Evolutionary conservation across 2,888 invertebrate genomes (phyloP).

Genomic region (Pharmacophagus antenor): DNA sequence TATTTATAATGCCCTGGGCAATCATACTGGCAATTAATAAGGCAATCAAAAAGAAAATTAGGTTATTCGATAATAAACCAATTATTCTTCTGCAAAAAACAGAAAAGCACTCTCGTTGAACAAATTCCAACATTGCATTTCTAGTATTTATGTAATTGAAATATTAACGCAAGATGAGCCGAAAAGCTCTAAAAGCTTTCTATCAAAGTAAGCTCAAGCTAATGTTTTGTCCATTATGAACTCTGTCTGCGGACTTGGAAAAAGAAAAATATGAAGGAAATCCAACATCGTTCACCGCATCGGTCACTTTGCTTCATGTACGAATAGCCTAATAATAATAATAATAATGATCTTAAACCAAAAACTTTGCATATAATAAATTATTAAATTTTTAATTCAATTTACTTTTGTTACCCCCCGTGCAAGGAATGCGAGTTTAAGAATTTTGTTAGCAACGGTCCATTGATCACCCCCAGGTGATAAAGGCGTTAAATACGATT

Average conservation of each 20-base stretch:
- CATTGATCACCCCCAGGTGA: conserved; percentile 74
- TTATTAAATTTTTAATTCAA: neutral
- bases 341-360: neutral
- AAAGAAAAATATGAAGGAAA: conserved; percentile 66
- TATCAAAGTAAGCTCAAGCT: conserved; percentile 61
- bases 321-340: no score
- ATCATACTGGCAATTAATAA: no score
- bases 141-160: conserved; percentile 34
- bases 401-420: neutral
- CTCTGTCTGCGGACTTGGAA: conserved; percentile 46
- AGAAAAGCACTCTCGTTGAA: neutral
- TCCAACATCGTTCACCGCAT: conserved; percentile 41
- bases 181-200: conserved; percentile 71
- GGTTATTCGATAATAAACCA: neutral
- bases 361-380: neutral
- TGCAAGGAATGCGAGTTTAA: conserved; percentile 21
- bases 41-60: no score
- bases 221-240: conserved; percentile 76
- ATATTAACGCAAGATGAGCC: conserved; percentile 59
- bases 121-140: conserved; percentile 26
- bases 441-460: conserved; percentile 49
- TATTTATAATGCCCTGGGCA: no score
- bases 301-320: conserved; percentile 41
- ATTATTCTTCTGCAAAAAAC: neutral
- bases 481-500: conserved; percentile 76